phyloP scores from a whole-genome alignment of 2,888 invertebrate species.

The Cephonodes hylas region DNA sequence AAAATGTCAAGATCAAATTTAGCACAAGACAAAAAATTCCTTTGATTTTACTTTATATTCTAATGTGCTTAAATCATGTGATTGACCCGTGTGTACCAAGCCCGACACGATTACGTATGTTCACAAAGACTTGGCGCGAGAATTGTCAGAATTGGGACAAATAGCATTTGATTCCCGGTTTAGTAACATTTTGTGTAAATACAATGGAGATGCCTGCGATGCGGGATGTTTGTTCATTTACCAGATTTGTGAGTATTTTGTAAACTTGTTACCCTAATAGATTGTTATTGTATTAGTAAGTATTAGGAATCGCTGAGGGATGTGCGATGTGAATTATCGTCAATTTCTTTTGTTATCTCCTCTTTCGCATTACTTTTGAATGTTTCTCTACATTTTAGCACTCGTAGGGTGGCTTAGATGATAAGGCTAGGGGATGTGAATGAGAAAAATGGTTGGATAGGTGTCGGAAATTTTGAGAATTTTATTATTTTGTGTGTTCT shows the following conservation, averaged over 20 bases:
- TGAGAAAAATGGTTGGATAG: too few species aligned
- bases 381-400: too few species aligned
- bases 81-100: conserved; percentile 19
- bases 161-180: conserved; percentile 57
- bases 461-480: too few species aligned
- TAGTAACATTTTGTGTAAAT: conserved; percentile 48
- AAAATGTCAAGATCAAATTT: too few species aligned
- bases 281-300: conserved; percentile 17
- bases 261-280: conserved; percentile 31
- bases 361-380: neutral
- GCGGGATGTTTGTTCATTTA: conserved; percentile 71
- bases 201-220: conserved; percentile 54
- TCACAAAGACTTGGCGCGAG: conserved; percentile 24
- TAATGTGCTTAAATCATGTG: neutral
- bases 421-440: too few species aligned
- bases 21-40: too few species aligned
- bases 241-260: conserved; percentile 46
- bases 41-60: too few species aligned
- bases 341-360: neutral
- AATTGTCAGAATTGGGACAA: conserved; percentile 57
- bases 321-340: neutral
- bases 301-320: conserved; percentile 10
- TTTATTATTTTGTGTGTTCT: too few species aligned
- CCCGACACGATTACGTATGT: conserved; percentile 52
- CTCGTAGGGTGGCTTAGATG: too few species aligned